Evolutionary conservation across 2,113 vertebrate genomes (phyloP), one percentile per base, ranked within the genome.

Genomic region (Scalopus aquaticus): DNA sequence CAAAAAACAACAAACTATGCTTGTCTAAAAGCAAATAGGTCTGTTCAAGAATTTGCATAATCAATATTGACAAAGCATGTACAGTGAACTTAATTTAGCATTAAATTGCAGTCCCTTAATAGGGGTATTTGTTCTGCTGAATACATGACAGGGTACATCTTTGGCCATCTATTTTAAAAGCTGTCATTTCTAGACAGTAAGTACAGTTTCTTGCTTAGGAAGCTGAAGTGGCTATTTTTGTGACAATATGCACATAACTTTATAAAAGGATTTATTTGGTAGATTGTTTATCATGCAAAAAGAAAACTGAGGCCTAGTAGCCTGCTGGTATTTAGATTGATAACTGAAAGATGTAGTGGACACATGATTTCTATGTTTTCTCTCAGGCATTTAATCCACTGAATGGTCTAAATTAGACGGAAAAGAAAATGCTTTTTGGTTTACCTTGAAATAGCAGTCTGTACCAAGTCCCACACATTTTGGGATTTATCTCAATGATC

Each of bases 111-210:
- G 20, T 42, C 92, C 73, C 81, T 76, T 80, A 37, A 64, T 30
- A 92, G 91, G 69, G 58, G 84, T 86, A 58, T 86, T 28, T 90
- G 49, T 67, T 88, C 44, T 84, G 60, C 60, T 67, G 37, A 85
- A 87, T 24, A 74, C 84, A 88, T 54, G 35, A 87, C 28, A 83
- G 35, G 39, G 56, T 24, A 46, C 24, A 54, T 91, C 90, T 91
- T 60, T 80, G 46, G 39, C 78, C 37, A 65, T 17, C 35, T 6
- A 73, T 37, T 92, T 82, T 5, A 44, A 92, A 95, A 85, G 60
- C 54, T 82, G 67, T 46, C 35, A 89, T 95, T 89, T 96, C 54
- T 90, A 70, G 89, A 67, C 26, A 93, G 24, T n/a, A 56, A 86
- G 20, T n/a, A 60, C 24, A 78, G 70, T 49, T 92, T 82, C 73